These are phyloP conservation scores for Diorhabda carinulata DNA, from an alignment of 1,140 invertebrate genomes.

Conservation along the genomic window DNA sequence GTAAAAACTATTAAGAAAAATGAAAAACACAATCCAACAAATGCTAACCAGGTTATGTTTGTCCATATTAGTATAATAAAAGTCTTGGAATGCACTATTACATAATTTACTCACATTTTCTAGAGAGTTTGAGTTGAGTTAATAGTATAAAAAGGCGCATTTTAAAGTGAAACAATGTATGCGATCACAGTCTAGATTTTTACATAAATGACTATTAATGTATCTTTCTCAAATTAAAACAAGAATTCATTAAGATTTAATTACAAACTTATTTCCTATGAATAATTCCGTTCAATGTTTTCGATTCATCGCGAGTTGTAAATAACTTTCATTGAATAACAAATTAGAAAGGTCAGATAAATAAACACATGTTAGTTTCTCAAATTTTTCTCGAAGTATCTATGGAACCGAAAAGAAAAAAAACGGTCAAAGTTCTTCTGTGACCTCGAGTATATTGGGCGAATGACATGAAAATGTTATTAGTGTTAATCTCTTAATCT, in stretches of 20 bases:
- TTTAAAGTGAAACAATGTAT: no score
- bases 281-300: background rate
- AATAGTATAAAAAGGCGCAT: no score
- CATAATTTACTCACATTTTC: no score
- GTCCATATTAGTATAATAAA: no score
- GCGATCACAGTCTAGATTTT: no score
- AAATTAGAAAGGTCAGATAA: conserved; percentile 2
- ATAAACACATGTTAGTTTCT: background rate
- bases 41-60: no score
- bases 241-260: background rate
- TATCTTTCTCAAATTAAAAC: background rate
- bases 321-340: conserved; percentile 1
- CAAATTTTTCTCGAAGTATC: background rate
- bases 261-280: background rate
- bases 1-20: no score
- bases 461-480: conserved; percentile 2
- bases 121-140: no score
- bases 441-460: background rate
- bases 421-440: background rate
- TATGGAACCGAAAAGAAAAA: background rate
- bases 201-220: no score
- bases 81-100: no score
- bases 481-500: background rate
- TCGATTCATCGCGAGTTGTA: background rate
- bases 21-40: no score